Conservation (phyloP, 2,797 vertebrate genomes). For the Hylomyscus alleni region DNA sequence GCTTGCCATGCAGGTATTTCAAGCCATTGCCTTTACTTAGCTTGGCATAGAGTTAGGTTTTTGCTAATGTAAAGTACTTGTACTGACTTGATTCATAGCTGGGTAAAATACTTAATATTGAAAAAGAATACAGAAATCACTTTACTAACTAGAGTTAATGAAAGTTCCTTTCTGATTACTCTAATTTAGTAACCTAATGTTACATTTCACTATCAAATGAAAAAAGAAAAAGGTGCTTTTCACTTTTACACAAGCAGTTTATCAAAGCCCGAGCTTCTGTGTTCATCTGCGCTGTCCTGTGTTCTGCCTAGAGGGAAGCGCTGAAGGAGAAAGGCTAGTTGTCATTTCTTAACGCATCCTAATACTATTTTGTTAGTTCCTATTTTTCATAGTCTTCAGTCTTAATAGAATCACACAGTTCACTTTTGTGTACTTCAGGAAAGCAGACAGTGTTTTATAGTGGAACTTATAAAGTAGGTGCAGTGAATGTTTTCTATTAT, state of each 20-base stretch:
- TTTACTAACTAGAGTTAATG: background rate
- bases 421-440: slow-evolving; percentile 46
- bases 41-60: slow-evolving; percentile 33
- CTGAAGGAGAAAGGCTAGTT: slow-evolving; percentile 23
- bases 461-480: background rate
- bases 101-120: background rate
- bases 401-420: slow-evolving; percentile 60
- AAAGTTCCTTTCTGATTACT: slow-evolving; percentile 48
- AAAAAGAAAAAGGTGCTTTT: background rate
- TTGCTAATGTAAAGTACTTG: slow-evolving; percentile 13
- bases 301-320: slow-evolving; percentile 48
- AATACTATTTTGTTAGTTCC: slow-evolving; percentile 44
- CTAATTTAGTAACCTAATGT: slow-evolving; percentile 27
- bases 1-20: slow-evolving; percentile 26
- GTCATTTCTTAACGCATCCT: slow-evolving; percentile 66
- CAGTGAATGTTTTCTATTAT: background rate
- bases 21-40: slow-evolving; percentile 59
- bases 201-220: background rate
- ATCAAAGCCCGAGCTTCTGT: background rate
- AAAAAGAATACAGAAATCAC: slow-evolving; percentile 10
- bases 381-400: slow-evolving; percentile 43
- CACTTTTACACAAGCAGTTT: background rate
- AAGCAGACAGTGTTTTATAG: slow-evolving; percentile 40
- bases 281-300: slow-evolving; percentile 48
- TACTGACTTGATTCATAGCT: slow-evolving; percentile 47